Percentiles rank a stretch among this genome's conserved stretches.
These are phyloP conservation scores for Kryptopterus vitreolus DNA, from an alignment of 2,797 vertebrate species.

Conservation along the genomic window DNA sequence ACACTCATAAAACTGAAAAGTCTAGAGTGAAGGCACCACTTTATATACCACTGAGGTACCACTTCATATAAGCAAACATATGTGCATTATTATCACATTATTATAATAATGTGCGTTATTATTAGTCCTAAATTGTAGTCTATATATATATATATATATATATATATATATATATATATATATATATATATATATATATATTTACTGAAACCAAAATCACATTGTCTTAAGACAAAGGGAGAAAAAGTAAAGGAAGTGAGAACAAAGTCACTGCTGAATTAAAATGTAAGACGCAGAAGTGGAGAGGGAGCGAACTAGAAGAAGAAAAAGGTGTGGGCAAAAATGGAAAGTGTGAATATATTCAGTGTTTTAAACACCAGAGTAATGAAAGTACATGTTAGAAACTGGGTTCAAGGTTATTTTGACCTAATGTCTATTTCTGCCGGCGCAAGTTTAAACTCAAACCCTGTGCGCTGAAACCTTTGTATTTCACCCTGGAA, in stretches of 20 bases:
- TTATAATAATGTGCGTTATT: too few species aligned
- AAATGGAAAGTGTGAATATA: neutral
- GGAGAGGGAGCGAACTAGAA: too few species aligned
- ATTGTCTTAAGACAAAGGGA: neutral
- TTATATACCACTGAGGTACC: too few species aligned
- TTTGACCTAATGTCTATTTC: neutral
- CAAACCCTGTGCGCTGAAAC: neutral
- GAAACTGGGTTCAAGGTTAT: neutral
- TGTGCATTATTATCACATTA: too few species aligned
- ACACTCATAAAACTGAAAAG: too few species aligned
- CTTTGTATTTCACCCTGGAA: neutral
- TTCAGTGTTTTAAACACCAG: neutral
- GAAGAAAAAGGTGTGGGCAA: neutral
- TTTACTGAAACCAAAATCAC: neutral
- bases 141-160: too few species aligned
- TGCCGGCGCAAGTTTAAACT: neutral
- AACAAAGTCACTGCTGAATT: neutral
- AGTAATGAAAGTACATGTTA: neutral
- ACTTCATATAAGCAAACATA: too few species aligned
- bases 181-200: too few species aligned
- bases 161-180: too few species aligned
- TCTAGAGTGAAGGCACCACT: too few species aligned
- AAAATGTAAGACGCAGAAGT: neutral
- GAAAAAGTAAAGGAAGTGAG: neutral
- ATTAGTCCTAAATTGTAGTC: too few species aligned